Conservation (phyloP, 1,140 invertebrate genomes). For the Calosoma granatense region DNA sequence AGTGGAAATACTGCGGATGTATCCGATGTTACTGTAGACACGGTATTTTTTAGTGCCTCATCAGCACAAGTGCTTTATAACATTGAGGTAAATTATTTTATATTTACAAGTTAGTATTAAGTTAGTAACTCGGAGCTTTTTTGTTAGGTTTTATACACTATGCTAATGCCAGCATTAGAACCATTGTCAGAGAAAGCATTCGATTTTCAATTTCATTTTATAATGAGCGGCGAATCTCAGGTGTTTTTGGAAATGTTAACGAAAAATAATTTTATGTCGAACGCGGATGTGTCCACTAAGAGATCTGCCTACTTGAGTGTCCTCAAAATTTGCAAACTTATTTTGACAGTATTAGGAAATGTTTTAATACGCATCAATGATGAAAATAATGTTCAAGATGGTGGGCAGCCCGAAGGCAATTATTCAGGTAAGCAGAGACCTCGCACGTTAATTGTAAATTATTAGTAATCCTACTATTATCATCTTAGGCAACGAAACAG, state of each 20-base stretch:
- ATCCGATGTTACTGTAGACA: constrained; percentile 48
- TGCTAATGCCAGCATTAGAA: constrained; percentile 85
- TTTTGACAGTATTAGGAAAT: constrained; percentile 77
- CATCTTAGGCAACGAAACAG: constrained; percentile 29
- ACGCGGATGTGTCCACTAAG: constrained; percentile 70
- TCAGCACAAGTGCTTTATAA: constrained; percentile 71
- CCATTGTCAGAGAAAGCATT: constrained; percentile 71
- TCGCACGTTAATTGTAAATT: neutral
- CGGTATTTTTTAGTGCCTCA: constrained; percentile 61
- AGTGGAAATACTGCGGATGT: constrained; percentile 21
- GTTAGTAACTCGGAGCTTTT: too few species aligned
- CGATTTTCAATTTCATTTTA: constrained; percentile 82
- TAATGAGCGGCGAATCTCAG: constrained; percentile 72
- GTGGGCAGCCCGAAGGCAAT: constrained; percentile 19
- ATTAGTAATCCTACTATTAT: neutral
- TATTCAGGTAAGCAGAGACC: neutral
- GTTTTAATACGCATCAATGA: constrained; percentile 55
- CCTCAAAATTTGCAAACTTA: constrained; percentile 78
- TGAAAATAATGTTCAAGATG: constrained; percentile 35
- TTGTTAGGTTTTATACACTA: constrained; percentile 84
- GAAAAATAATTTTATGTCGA: constrained; percentile 77
- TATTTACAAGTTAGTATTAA: too few species aligned
- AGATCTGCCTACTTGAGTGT: constrained; percentile 79
- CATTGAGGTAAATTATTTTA: constrained; percentile 42
- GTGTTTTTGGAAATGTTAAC: constrained; percentile 75